Evolutionary conservation across 2,888 invertebrate genomes (phyloP).

Genomic region (Drosophila kuntzei): DNA sequence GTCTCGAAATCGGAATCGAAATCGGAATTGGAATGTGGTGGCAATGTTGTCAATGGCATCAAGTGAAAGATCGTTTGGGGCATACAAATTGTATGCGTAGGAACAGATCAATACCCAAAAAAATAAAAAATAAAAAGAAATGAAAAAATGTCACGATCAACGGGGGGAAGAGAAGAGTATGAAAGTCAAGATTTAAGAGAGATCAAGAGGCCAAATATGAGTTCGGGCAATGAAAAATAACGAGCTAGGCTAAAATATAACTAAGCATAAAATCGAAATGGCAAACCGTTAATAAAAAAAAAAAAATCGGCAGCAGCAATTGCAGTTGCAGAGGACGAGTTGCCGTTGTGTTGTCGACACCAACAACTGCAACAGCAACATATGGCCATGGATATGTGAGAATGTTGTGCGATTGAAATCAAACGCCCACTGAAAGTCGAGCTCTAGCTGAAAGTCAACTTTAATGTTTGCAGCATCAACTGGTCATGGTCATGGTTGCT

Average conservation of each 20-base stretch:
- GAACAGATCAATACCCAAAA: conserved; percentile 61
- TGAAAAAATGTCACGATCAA: conserved; percentile 58
- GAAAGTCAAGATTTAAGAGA: conserved; percentile 12
- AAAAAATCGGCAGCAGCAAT: conserved; percentile 27
- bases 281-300: conserved; percentile 75
- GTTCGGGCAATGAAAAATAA: conserved; percentile 71
- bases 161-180: conserved; percentile 4
- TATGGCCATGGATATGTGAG: conserved; percentile 69
- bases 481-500: conserved; percentile 48
- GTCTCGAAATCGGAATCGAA: conserved; percentile 41
- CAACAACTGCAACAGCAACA: conserved; percentile 62
- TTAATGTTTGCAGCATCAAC: conserved; percentile 26
- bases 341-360: conserved; percentile 62
- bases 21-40: conserved; percentile 54
- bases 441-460: conserved; percentile 56
- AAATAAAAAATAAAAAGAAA: conserved; percentile 26
- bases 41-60: conserved; percentile 41
- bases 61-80: conserved; percentile 3
- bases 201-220: conserved; percentile 81
- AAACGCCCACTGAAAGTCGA: conserved; percentile 79
- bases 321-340: conserved; percentile 41
- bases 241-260: conserved; percentile 77
- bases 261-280: conserved; percentile 80
- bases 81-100: conserved; percentile 60
- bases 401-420: conserved; percentile 81